A percentile compares a stretch with the other conserved stretches of the same genome.
Conservation (phyloP, 1,140 invertebrate species). For the Thaumatotibia leucotreta region DNA sequence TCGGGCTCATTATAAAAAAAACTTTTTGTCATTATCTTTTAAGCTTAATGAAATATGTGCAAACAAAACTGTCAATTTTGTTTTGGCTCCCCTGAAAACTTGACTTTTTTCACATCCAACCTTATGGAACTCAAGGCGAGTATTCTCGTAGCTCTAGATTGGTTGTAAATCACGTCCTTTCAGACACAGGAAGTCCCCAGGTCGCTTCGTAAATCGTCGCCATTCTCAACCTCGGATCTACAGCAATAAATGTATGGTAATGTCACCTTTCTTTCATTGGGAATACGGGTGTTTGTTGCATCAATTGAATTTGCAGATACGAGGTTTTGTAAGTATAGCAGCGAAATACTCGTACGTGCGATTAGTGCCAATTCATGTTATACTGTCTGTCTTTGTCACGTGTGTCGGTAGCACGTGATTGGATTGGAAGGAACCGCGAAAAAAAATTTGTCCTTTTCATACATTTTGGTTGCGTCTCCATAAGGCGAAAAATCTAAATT, state of each 20-base stretch:
- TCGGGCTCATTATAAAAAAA: too few species aligned
- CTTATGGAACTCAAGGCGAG: not conserved
- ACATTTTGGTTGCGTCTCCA: too few species aligned
- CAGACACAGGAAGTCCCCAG: not conserved
- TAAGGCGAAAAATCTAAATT: too few species aligned
- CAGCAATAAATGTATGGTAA: too few species aligned
- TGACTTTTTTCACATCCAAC: not conserved
- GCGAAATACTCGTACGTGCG: slow-evolving; percentile 21
- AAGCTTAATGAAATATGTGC: too few species aligned
- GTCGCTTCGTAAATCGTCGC: not conserved
- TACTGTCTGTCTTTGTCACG: slow-evolving; percentile 14
- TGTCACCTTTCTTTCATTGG: too few species aligned
- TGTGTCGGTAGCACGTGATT: slow-evolving; percentile 21
- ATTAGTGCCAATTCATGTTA: slow-evolving; percentile 55
- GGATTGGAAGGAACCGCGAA: not conserved
- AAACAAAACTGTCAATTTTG: not conserved
- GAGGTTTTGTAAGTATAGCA: too few species aligned
- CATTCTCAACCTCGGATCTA: too few species aligned
- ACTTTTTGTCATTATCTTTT: too few species aligned
- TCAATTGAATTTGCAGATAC: too few species aligned
- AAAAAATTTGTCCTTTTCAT: not conserved
- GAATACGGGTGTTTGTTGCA: too few species aligned
- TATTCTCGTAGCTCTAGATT: not conserved
- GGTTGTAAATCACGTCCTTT: not conserved
- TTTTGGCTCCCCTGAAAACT: not conserved